Conservation (phyloP, 2,888 invertebrate genomes). For the Balanococcus diminutus region DNA sequence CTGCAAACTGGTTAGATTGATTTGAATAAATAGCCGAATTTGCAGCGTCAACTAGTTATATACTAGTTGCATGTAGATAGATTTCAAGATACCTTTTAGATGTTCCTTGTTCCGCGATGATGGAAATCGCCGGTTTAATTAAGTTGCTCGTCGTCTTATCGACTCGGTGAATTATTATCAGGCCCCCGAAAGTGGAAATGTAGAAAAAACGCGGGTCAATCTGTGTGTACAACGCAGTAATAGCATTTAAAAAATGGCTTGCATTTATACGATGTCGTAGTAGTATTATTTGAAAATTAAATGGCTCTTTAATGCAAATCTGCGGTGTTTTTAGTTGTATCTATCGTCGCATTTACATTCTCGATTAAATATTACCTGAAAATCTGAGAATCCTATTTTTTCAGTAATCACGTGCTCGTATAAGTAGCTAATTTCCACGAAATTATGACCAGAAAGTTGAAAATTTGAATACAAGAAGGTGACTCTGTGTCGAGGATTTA, state of each 20-base stretch:
- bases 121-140: slow-evolving; percentile 9
- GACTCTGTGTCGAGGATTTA: too few species aligned
- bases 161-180: slow-evolving; percentile 2
- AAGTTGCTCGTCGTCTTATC: not conserved
- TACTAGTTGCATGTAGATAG: not conserved
- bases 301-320: slow-evolving; percentile 1
- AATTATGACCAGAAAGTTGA: too few species aligned
- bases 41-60: not conserved
- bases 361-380: not conserved
- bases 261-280: not conserved
- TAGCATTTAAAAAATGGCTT: not conserved
- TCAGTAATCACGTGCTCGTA: too few species aligned
- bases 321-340: not conserved
- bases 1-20: slow-evolving; percentile 15
- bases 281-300: not conserved
- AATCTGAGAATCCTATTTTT: too few species aligned
- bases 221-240: not conserved
- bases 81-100: slow-evolving; percentile 2
- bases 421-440: too few species aligned
- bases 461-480: too few species aligned
- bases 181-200: not conserved
- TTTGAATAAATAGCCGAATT: not conserved
- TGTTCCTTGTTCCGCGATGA: slow-evolving; percentile 1
- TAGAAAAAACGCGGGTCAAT: not conserved
- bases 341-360: not conserved